Evolutionary conservation across 2,797 vertebrate genomes (phyloP).

Genomic region (Chrysocyon brachyurus): DNA sequence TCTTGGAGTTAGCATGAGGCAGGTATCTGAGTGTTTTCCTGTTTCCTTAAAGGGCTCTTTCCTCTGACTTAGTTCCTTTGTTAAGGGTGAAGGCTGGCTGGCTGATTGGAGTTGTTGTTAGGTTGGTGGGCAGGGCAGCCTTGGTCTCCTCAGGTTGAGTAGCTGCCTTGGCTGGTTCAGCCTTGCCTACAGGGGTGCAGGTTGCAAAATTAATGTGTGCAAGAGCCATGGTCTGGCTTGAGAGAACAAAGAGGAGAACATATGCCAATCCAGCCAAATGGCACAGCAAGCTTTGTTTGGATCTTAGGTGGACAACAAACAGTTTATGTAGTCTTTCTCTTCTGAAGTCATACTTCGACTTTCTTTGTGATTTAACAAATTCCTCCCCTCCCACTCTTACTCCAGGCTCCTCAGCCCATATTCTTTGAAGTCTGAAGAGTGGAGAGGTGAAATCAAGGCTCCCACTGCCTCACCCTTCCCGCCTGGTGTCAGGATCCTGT

Average conservation of each 20-base stretch:
- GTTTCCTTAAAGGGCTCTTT: background rate
- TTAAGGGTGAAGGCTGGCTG: background rate
- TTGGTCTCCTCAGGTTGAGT: background rate
- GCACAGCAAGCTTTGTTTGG: background rate
- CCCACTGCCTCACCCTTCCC: background rate
- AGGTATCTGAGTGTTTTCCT: background rate
- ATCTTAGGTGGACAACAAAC: background rate
- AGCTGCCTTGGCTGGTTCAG: background rate
- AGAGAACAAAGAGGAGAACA: background rate
- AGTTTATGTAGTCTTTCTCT: background rate
- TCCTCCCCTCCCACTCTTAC: background rate
- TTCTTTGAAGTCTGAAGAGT: background rate
- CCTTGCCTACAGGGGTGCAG: background rate
- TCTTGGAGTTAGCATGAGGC: background rate
- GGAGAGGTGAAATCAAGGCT: background rate
- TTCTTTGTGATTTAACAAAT: conserved; percentile 32
- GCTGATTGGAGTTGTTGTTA: background rate
- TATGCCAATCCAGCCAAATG: background rate
- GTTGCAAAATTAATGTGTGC: background rate
- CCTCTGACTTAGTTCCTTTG: background rate
- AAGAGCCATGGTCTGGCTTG: background rate
- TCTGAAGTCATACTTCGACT: background rate
- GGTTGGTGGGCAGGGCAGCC: background rate
- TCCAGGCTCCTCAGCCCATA: background rate
- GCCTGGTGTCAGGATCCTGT: background rate